A percentile compares a stretch with the other conserved stretches of the same genome.
These are phyloP conservation scores for Eudasyphora cyanicolor DNA, from an alignment of 2,888 invertebrate genomes.

Conservation along the genomic window DNA sequence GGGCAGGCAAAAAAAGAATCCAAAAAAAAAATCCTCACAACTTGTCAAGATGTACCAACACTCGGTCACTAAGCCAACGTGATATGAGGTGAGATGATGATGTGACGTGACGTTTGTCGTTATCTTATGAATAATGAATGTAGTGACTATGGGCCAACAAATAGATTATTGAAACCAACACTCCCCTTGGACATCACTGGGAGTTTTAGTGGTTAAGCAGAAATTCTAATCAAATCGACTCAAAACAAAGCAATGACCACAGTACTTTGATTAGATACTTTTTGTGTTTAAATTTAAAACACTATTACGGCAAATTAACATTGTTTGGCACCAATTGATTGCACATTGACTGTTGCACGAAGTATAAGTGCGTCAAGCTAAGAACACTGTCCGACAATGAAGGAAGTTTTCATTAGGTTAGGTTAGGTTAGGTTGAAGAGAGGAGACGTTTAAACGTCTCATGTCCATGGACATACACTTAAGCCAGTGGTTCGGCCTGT, in stretches of 20 bases:
- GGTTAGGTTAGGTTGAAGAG: no score
- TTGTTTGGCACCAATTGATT: not conserved
- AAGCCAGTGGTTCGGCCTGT: no score
- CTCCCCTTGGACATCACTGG: not conserved
- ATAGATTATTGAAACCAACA: not conserved
- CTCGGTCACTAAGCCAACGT: no score
- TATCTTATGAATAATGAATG: conserved; percentile 35
- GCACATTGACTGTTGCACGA: not conserved
- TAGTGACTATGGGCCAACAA: not conserved
- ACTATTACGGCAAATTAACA: not conserved
- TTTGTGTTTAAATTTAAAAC: not conserved
- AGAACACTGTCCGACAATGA: not conserved
- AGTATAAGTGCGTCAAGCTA: not conserved
- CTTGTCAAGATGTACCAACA: conserved; percentile 73
- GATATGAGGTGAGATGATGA: conserved; percentile 41
- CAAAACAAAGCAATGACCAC: not conserved
- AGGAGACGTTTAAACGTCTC: no score
- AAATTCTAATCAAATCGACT: not conserved
- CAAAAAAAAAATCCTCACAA: conserved; percentile 71
- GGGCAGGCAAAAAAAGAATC: not conserved
- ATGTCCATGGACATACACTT: no score
- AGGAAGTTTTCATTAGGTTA: no score
- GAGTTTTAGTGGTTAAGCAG: no score
- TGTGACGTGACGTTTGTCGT: not conserved
- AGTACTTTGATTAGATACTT: conserved; percentile 5